Percentiles rank a stretch among this genome's conserved stretches.
Evolutionary conservation across 2,888 invertebrate species (phyloP).

Genomic region (Monochamus alternatus): DNA sequence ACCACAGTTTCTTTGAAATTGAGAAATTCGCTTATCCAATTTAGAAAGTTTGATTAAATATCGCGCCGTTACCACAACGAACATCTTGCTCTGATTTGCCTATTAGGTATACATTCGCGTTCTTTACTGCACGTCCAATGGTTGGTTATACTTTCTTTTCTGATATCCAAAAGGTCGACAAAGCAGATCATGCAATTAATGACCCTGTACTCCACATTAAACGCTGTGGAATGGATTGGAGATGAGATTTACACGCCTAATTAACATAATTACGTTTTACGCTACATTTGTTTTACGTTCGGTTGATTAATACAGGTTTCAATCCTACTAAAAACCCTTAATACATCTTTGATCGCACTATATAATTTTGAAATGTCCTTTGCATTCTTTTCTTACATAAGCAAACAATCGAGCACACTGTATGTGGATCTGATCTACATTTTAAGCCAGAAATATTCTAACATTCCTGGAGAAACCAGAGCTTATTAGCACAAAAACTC

Average conservation of each 20-base stretch:
- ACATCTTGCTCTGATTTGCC: slow-evolving; percentile 33
- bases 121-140: slow-evolving; percentile 21
- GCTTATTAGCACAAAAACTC: too few relatives aligned
- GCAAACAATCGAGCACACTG: too few relatives aligned
- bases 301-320: slow-evolving; percentile 24
- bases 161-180: slow-evolving; percentile 43
- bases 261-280: slow-evolving; percentile 49
- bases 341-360: too few relatives aligned
- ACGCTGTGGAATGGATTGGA: slow-evolving; percentile 45
- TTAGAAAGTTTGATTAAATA: slow-evolving; percentile 9
- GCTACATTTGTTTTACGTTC: slow-evolving; percentile 45
- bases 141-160: slow-evolving; percentile 37
- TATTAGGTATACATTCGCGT: slow-evolving; percentile 35
- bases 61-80: slow-evolving; percentile 23
- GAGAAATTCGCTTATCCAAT: neutral
- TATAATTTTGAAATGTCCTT: too few relatives aligned
- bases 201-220: slow-evolving; percentile 45
- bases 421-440: too few relatives aligned
- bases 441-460: too few relatives aligned
- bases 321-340: slow-evolving; percentile 7
- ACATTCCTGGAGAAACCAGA: too few relatives aligned
- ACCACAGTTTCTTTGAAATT: neutral
- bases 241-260: slow-evolving; percentile 48
- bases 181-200: slow-evolving; percentile 48
- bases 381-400: too few relatives aligned